Evolutionary conservation across 2,888 invertebrate genomes (phyloP).

Genomic region (Agriopis leucophaearia): DNA sequence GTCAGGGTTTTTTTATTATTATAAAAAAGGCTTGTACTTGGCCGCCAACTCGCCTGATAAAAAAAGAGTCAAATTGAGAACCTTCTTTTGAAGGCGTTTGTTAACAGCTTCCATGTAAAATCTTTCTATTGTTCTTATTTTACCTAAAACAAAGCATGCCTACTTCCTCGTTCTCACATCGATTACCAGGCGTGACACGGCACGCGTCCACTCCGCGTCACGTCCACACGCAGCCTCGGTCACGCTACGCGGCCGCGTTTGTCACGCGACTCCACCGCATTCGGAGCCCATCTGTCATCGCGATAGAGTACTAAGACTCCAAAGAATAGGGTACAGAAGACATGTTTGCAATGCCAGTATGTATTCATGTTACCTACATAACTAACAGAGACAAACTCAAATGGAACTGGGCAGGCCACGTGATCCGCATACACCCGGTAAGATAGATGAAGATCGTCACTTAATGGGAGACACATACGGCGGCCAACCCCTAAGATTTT

Average conservation of each 20-base stretch:
- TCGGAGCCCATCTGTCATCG: slow-evolving; percentile 74
- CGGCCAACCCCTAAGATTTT: too few species aligned
- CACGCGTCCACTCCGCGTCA: slow-evolving; percentile 23
- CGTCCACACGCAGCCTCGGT: slow-evolving; percentile 64
- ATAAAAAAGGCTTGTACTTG: too few species aligned
- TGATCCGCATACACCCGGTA: too few species aligned
- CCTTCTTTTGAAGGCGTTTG: too few species aligned
- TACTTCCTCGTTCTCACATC: slow-evolving; percentile 16
- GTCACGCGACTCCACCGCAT: slow-evolving; percentile 79
- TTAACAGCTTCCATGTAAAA: neutral
- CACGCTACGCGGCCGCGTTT: slow-evolving; percentile 70
- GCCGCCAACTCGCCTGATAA: too few species aligned
- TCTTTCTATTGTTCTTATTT: neutral
- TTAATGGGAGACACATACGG: too few species aligned
- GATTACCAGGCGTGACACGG: slow-evolving; percentile 24
- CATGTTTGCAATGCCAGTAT: too few species aligned
- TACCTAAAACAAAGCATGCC: slow-evolving; percentile 3
- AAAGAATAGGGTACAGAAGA: slow-evolving; percentile 42
- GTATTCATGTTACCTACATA: neutral
- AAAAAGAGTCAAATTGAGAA: too few species aligned
- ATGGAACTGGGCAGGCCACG: too few species aligned
- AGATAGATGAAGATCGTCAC: too few species aligned
- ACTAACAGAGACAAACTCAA: too few species aligned
- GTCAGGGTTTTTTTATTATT: too few species aligned
- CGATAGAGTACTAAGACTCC: slow-evolving; percentile 63